Conservation (phyloP, 2,113 vertebrate genomes). For the Proterorhinus semilunaris region DNA sequence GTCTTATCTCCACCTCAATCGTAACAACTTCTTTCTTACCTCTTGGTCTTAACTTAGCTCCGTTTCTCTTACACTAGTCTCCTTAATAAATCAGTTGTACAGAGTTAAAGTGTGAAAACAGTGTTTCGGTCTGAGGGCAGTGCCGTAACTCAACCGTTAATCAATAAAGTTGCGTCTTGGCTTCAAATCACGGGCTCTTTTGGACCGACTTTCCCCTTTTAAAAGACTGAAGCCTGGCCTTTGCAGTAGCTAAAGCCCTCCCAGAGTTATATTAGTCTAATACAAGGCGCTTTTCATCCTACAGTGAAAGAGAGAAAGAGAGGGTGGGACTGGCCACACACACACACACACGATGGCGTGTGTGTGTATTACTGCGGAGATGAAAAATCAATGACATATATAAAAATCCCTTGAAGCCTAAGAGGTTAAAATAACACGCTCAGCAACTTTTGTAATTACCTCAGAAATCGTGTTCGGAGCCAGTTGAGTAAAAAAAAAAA, state of each 20-base stretch:
- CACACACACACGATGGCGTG: background rate
- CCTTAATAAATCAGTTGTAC: background rate
- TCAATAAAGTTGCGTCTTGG: constrained; percentile 36
- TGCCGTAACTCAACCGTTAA: constrained; percentile 24
- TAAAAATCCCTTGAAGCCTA: constrained; percentile 16
- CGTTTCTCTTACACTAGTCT: background rate
- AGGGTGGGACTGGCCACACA: constrained; percentile 4
- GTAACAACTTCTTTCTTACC: no score
- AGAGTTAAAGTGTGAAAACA: constrained; percentile 19
- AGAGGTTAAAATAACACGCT: constrained; percentile 11
- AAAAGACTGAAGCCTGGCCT: constrained; percentile 21
- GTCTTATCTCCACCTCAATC: no score
- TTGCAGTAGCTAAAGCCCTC: constrained; percentile 26
- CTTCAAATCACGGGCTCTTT: constrained; percentile 26
- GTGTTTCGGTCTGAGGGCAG: constrained; percentile 9
- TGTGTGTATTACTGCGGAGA: constrained; percentile 18
- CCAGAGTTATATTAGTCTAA: constrained; percentile 24
- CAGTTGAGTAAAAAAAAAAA: background rate
- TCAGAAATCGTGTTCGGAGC: background rate
- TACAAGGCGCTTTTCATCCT: constrained; percentile 41
- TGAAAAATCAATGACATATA: constrained; percentile 17
- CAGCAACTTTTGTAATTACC: constrained; percentile 14
- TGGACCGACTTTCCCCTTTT: constrained; percentile 25
- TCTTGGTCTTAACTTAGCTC: background rate
- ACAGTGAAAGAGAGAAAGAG: background rate